Base-by-base conservation (phyloP, 2,888 invertebrate genomes). In the Azorinus chamasolen region DNA sequence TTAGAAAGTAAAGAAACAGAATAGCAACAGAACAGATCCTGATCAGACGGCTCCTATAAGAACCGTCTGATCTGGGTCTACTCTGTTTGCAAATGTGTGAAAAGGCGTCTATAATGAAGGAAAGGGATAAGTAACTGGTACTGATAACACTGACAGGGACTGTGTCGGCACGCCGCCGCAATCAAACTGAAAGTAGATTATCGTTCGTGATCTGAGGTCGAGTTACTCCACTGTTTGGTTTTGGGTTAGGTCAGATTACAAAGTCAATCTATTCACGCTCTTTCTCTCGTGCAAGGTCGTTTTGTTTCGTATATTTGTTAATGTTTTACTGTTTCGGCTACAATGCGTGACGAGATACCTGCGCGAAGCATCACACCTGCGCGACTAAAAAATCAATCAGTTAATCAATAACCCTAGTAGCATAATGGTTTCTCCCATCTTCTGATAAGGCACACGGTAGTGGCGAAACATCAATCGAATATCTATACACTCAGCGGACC, bases 391-490 rank as follows among this genome's bases (percentile, higher is more conserved):
- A 14, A 50, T 18, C 20, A 14, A 50, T 18, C 12, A 4, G 32
- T 4, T 25, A 25, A 39, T 39, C 55, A 39, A 24, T n/a, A 43
- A 18, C 20, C 63, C 54, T 48, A 18, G 39, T 16, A 4, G 12
- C 14, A 45, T 8, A 22, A 53, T 69, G 55, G 54, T 53, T 54
- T 46, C 69, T 45, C 69, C 57, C 41, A 46, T 68, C 41, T 48
- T 27, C 62, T 57, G 62, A 57, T 62, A 6, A 32, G 32, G 5
- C 32, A 6, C 32, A 32, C 32, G 32, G 4, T 32, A 32, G 69
- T 68, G 75, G 65, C 48, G 32, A 75, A 72, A 70, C 61, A 70
- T 75, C 75, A 65, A 75, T 75, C 64, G 59, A 48, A 63, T 65
- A 59, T 69, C 75, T 54, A 70, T 75, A 70, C 75, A 75, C 75